Percentiles rank a stretch among this genome's conserved stretches.
These are phyloP conservation scores for Pterophyllum scalare DNA, from an alignment of 2,113 vertebrate species.

Conservation along the genomic window DNA sequence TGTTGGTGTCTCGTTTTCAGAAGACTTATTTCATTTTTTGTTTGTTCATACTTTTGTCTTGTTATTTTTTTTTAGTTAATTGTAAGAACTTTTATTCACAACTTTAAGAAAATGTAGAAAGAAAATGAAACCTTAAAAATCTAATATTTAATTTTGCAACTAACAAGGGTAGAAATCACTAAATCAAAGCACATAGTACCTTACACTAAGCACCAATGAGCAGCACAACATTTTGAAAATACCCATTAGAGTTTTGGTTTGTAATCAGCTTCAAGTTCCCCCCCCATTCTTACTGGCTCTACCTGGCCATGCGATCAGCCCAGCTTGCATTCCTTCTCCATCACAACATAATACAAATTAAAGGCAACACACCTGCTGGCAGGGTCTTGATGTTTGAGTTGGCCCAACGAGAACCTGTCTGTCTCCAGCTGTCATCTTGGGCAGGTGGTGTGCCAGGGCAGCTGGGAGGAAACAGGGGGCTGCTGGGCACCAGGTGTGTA, in stretches of 20 bases:
- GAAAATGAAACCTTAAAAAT: no score
- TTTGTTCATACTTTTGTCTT: background rate
- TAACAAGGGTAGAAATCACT: background rate
- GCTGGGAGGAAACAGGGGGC: slow-evolving; percentile 73
- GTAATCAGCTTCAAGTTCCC: background rate
- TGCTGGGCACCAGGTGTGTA: slow-evolving; percentile 73
- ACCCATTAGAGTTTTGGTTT: background rate
- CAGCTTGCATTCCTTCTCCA: background rate
- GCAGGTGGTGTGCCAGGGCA: slow-evolving; percentile 72
- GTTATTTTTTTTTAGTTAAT: no score
- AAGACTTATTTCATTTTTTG: background rate
- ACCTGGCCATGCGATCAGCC: background rate
- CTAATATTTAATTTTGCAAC: no score
- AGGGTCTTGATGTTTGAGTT: slow-evolving; percentile 43
- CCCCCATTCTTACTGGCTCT: background rate
- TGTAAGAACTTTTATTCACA: no score
- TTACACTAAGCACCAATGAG: background rate
- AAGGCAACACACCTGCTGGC: slow-evolving; percentile 57
- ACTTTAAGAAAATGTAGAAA: no score
- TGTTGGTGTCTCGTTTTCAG: background rate
- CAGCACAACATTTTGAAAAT: background rate
- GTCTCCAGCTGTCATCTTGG: slow-evolving; percentile 76
- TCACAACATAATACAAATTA: background rate
- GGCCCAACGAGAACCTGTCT: slow-evolving; percentile 35
- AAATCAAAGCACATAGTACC: no score